Evolutionary conservation across 2,113 vertebrate species (phyloP).

Genomic region (Cacatua alba): DNA sequence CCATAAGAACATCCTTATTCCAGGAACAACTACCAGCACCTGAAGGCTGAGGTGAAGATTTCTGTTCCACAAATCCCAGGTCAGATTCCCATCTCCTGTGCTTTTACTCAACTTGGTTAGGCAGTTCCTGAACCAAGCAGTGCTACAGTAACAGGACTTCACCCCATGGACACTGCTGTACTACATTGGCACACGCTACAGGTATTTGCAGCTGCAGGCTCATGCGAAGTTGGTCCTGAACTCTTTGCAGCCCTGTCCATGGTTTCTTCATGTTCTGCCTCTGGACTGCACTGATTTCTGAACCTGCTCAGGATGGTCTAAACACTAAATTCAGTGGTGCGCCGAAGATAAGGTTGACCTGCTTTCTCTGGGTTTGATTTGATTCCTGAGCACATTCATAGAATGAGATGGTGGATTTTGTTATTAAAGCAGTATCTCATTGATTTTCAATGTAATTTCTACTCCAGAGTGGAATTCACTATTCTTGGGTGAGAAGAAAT

Average conservation of each 20-base stretch:
- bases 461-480: neutral
- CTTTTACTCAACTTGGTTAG: neutral
- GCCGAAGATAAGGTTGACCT: neutral
- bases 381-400: neutral
- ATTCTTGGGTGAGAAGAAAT: neutral
- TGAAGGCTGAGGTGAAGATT: neutral
- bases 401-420: neutral
- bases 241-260: neutral
- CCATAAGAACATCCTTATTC: neutral
- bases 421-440: neutral
- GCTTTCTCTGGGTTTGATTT: neutral
- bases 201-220: neutral
- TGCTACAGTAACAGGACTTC: neutral
- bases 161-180: rapidly evolving
- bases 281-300: neutral
- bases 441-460: neutral
- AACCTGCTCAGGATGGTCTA: neutral
- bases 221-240: neutral
- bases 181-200: rapidly evolving
- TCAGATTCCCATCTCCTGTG: neutral
- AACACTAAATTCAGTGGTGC: neutral
- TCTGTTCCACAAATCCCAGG: neutral
- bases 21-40: neutral
- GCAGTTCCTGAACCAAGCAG: neutral
- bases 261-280: neutral